These are phyloP conservation scores for Odontocolon sp. DNA, from an alignment of 2,888 invertebrate genomes.

Conservation along the genomic window DNA sequence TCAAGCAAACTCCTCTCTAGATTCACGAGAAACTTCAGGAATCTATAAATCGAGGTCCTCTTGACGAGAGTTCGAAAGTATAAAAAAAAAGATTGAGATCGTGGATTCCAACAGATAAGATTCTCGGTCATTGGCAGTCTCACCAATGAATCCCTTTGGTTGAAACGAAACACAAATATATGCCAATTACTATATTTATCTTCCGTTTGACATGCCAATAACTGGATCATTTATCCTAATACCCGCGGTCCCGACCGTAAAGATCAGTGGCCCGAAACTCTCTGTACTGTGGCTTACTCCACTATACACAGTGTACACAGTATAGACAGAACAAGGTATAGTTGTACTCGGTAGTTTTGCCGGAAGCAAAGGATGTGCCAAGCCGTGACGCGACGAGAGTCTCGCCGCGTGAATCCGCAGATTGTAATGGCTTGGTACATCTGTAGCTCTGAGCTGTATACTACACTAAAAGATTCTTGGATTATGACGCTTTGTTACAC, in stretches of 20 bases:
- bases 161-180: too few species aligned
- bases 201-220: too few species aligned
- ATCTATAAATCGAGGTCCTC: not conserved
- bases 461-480: constrained; percentile 31
- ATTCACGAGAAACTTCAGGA: too few species aligned
- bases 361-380: constrained; percentile 60
- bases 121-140: too few species aligned
- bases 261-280: constrained; percentile 73
- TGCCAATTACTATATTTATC: too few species aligned
- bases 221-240: too few species aligned
- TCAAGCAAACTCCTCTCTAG: too few species aligned
- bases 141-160: too few species aligned
- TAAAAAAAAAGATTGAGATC: not conserved
- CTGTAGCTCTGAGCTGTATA: not conserved
- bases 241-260: constrained; percentile 62
- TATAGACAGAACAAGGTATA: constrained; percentile 18
- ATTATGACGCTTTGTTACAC: constrained; percentile 58
- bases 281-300: constrained; percentile 33
- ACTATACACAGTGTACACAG: not conserved
- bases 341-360: constrained; percentile 15
- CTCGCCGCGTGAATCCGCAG: constrained; percentile 62
- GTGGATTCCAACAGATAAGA: too few species aligned
- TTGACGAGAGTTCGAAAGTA: not conserved
- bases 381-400: constrained; percentile 59
- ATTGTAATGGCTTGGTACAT: constrained; percentile 39